Conservation (phyloP, 2,797 vertebrate genomes). For the Darevskia mixta region DNA sequence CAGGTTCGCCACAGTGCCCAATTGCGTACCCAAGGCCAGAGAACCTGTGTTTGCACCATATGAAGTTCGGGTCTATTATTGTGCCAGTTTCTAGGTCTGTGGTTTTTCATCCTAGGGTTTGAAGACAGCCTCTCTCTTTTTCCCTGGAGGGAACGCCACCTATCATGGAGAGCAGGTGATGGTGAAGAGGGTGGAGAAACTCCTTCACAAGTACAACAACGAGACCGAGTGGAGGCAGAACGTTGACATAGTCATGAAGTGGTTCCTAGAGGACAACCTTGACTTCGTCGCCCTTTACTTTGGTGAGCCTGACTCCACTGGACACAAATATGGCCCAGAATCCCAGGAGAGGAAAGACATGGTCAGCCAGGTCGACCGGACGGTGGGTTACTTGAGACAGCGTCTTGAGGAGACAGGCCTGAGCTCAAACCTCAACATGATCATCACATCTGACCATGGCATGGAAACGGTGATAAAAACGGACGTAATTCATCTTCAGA, state of each 20-base stretch:
- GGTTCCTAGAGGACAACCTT: conserved; percentile 82
- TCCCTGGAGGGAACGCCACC: conserved; percentile 86
- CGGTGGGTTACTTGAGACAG: conserved; percentile 86
- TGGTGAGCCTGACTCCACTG: conserved; percentile 87
- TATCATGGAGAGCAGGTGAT: conserved; percentile 83
- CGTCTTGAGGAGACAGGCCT: conserved; percentile 70
- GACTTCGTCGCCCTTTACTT: conserved; percentile 93
- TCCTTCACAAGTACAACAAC: conserved; percentile 82
- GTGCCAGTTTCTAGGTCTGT: neutral
- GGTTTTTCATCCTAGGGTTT: conserved; percentile 82
- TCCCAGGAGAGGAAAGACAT: conserved; percentile 82
- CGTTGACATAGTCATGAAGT: conserved; percentile 85
- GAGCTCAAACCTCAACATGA: conserved; percentile 82
- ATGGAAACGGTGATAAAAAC: conserved; percentile 83
- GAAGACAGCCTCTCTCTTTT: conserved; percentile 90
- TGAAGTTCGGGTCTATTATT: neutral
- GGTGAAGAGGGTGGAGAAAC: conserved; percentile 79
- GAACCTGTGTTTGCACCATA: neutral
- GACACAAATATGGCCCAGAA: conserved; percentile 89
- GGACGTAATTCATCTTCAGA: conserved; percentile 80
- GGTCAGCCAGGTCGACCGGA: conserved; percentile 89
- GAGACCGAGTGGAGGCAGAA: conserved; percentile 86
- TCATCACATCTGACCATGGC: conserved; percentile 92
- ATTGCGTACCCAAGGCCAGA: neutral
- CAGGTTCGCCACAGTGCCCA: too few relatives aligned